These are phyloP conservation scores for Mylabris phalerata DNA, from an alignment of 1,140 invertebrate species.

Conservation along the genomic window DNA sequence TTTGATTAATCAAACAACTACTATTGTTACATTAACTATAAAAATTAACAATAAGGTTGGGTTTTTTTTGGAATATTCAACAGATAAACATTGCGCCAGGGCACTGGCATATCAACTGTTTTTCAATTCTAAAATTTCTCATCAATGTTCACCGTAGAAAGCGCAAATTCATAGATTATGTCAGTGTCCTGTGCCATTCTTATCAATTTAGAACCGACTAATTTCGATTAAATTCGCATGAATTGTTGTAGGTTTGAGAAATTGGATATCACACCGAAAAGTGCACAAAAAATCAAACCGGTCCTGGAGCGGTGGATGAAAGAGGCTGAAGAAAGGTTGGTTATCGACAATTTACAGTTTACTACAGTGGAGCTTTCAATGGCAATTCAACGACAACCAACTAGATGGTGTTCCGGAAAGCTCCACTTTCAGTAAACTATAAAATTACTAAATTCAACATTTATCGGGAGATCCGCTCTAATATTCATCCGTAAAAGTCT, in stretches of 20 bases:
- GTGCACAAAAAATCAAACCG: constrained; percentile 98
- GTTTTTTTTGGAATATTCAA: constrained; percentile 34
- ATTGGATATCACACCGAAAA: constrained; percentile 98
- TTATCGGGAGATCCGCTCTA: neutral
- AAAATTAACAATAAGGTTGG: constrained; percentile 10
- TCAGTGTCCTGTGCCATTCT: constrained; percentile 60
- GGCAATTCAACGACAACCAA: too few species aligned
- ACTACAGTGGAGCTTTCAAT: too few species aligned
- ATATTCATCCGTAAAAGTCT: constrained; percentile 5
- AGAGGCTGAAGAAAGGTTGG: constrained; percentile 93
- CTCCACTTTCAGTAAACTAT: neutral
- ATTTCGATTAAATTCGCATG: constrained; percentile 31
- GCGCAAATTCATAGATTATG: constrained; percentile 40
- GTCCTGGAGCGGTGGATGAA: constrained; percentile 97
- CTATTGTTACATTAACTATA: neutral
- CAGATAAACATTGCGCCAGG: constrained; percentile 56
- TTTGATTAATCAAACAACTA: too few species aligned
- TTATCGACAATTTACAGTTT: constrained; percentile 5
- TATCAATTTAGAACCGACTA: neutral
- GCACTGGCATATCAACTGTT: constrained; percentile 60
- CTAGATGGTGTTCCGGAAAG: too few species aligned
- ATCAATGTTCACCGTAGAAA: constrained; percentile 29
- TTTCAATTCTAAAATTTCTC: neutral
- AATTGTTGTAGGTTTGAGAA: constrained; percentile 86
- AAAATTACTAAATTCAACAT: neutral